Conservation (phyloP, 2,797 vertebrate species). For the Decapterus maruadsi region DNA sequence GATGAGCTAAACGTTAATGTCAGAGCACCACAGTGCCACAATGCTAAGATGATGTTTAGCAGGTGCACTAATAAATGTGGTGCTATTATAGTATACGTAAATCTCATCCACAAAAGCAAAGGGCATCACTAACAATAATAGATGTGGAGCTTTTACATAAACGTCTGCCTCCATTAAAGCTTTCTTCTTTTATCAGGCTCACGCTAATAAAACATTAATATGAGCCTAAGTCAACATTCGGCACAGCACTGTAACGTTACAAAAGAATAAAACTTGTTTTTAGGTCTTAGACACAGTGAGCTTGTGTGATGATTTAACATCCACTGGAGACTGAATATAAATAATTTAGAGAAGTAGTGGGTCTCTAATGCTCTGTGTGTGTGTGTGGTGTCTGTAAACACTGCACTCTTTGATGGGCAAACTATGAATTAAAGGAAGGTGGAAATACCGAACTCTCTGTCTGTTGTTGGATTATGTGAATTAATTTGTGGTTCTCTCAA, state of each 20-base stretch:
- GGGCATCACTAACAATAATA: background rate
- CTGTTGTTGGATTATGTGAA: slow-evolving; percentile 29
- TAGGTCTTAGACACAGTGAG: slow-evolving; percentile 27
- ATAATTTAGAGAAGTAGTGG: slow-evolving; percentile 52
- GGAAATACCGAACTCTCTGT: slow-evolving; percentile 22
- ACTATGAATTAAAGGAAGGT: slow-evolving; percentile 21
- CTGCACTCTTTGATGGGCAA: slow-evolving; percentile 20
- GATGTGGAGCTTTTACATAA: slow-evolving; percentile 12
- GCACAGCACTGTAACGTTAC: background rate
- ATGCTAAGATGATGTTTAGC: background rate
- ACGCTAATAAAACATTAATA: slow-evolving; percentile 30
- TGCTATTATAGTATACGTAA: background rate
- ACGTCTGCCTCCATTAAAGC: slow-evolving; percentile 32
- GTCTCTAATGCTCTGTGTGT: slow-evolving; percentile 8
- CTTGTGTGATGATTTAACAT: slow-evolving; percentile 34
- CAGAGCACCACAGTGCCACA: too few species aligned
- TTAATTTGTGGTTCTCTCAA: slow-evolving; percentile 12
- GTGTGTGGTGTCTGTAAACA: slow-evolving; percentile 28
- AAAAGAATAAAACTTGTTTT: slow-evolving; percentile 19
- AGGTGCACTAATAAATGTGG: background rate
- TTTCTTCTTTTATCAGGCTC: slow-evolving; percentile 1
- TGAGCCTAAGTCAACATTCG: slow-evolving; percentile 32
- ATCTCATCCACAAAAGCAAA: background rate
- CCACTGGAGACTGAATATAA: slow-evolving; percentile 34
- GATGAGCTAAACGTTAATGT: background rate